Conservation (phyloP, 2,888 invertebrate species). For the Amphipyra tragopoginis region DNA sequence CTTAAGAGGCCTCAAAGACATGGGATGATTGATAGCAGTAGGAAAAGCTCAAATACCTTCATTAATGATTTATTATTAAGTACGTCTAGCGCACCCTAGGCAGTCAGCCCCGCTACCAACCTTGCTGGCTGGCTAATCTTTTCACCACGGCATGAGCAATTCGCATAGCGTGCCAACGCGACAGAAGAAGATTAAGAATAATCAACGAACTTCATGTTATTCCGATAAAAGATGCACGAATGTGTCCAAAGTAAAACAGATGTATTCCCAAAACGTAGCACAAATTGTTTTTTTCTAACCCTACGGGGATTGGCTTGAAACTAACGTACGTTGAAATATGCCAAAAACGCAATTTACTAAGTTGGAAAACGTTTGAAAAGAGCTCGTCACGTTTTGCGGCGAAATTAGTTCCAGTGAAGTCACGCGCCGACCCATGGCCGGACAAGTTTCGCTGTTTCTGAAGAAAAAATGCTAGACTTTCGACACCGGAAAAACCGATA, state of each 20-base stretch:
- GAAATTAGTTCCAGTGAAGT: conserved; percentile 30
- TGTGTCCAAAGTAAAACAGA: background rate
- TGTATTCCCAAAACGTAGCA: background rate
- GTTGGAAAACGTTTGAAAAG: conserved; percentile 18
- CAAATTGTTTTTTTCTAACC: background rate
- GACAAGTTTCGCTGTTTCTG: conserved; percentile 12
- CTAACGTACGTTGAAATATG: conserved; percentile 12
- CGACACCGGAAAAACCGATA: too few relatives aligned
- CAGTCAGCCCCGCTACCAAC: too few relatives aligned
- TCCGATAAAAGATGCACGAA: background rate
- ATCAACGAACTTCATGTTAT: too few relatives aligned
- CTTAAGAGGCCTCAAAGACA: too few relatives aligned
- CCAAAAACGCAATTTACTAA: conserved; percentile 34
- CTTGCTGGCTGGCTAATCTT: too few relatives aligned
- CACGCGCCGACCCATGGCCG: conserved; percentile 10
- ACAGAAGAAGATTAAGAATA: too few relatives aligned
- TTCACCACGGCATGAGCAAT: too few relatives aligned
- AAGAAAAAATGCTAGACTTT: conserved; percentile 3
- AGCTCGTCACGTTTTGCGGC: conserved; percentile 28
- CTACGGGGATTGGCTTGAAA: background rate
- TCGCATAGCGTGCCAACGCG: too few relatives aligned
- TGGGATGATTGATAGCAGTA: too few relatives aligned
- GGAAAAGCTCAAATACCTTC: too few relatives aligned
- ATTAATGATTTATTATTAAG: too few relatives aligned
- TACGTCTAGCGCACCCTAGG: too few relatives aligned